A percentile compares a stretch with the other conserved stretches of the same genome.
phyloP scores from a whole-genome alignment of 2,888 invertebrate species.

The Eupithecia vulgata region DNA sequence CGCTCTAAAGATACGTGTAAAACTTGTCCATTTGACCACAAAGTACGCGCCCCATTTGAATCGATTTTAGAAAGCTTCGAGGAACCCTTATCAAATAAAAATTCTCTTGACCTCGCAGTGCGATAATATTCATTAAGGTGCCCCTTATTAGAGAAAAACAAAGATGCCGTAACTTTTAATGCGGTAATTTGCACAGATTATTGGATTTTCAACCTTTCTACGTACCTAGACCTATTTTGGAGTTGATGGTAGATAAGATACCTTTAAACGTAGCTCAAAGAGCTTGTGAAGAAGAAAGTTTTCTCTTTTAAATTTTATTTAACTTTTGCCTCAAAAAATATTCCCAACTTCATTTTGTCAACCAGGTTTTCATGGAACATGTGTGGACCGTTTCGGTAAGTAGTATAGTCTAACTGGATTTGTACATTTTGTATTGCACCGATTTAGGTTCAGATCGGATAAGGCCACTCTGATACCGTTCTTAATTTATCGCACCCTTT shows the following conservation, averaged over 20 bases:
- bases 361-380: neutral
- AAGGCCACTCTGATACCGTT: too few relatives aligned
- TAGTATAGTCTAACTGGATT: too few relatives aligned
- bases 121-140: constrained; percentile 29
- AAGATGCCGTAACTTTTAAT: constrained; percentile 31
- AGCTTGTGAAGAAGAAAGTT: neutral
- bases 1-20: neutral
- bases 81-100: constrained; percentile 14
- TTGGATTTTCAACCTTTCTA: constrained; percentile 17
- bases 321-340: neutral
- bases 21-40: neutral
- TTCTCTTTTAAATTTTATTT: neutral
- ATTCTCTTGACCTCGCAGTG: constrained; percentile 15
- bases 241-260: neutral
- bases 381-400: neutral
- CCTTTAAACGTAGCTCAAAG: neutral
- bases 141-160: constrained; percentile 29
- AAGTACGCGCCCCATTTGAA: neutral
- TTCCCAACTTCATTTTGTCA: neutral
- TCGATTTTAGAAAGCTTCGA: neutral
- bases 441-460: too few relatives aligned
- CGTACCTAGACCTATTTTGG: neutral
- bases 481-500: too few relatives aligned
- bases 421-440: too few relatives aligned
- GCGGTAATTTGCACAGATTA: constrained; percentile 28